Percentiles rank a stretch among this genome's conserved stretches.
phyloP scores from a whole-genome alignment of 2,888 invertebrate species.

The Neoscelio sp. region DNA sequence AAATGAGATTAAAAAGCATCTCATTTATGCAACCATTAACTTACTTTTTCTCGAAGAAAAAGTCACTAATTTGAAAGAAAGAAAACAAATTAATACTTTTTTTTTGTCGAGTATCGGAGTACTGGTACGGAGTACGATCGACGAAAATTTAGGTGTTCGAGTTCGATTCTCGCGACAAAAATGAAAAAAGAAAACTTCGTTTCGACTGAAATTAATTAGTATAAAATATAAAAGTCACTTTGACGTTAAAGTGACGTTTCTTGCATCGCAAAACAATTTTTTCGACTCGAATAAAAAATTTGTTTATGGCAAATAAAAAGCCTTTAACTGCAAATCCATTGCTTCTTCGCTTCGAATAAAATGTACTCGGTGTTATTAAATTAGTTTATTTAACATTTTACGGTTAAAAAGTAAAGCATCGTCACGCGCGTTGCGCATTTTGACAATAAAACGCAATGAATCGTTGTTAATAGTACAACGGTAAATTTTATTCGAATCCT shows the following conservation, averaged over 20 bases:
- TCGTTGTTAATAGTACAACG: conserved; percentile 39
- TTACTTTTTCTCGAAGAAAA: conserved; percentile 7
- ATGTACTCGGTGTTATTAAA: neutral
- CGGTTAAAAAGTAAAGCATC: neutral
- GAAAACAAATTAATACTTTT: too few species aligned
- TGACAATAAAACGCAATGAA: conserved; percentile 45
- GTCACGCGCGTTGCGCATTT: conserved; percentile 40
- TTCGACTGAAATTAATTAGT: too few species aligned
- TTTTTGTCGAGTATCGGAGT: too few species aligned
- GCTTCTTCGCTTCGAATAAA: conserved; percentile 23
- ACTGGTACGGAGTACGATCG: too few species aligned
- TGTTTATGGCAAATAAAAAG: neutral
- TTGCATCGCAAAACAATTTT: neutral
- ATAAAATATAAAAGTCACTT: too few species aligned
- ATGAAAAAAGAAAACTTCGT: too few species aligned
- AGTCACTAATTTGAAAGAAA: conserved; percentile 6
- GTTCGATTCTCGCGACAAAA: too few species aligned
- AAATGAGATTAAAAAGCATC: conserved; percentile 20
- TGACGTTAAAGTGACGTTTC: neutral
- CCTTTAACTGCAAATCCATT: conserved; percentile 25
- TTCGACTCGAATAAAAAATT: neutral
- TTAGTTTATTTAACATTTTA: too few species aligned
- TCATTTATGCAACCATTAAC: conserved; percentile 9
- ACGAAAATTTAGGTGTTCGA: too few species aligned
- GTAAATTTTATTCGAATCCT: conserved; percentile 19